Percentiles rank a stretch among this genome's conserved stretches.
phyloP scores from a whole-genome alignment of 2,113 vertebrate genomes.

The Phyllopteryx taeniolatus region DNA sequence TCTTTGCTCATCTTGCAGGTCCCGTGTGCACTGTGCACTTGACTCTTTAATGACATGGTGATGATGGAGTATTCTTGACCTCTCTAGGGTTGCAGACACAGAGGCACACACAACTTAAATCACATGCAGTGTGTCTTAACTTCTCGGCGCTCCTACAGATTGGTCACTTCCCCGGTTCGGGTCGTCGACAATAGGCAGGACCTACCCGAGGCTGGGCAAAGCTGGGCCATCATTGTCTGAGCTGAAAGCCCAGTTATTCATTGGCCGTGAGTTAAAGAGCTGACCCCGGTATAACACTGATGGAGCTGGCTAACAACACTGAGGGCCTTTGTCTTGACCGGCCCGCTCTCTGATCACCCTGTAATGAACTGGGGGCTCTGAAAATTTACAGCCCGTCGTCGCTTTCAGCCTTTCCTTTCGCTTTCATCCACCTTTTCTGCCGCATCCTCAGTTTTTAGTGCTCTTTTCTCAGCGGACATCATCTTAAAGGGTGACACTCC shows the following conservation, averaged over 20 bases:
- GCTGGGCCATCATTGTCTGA: slow-evolving; percentile 61
- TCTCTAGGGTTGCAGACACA: slow-evolving; percentile 23
- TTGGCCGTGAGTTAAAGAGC: slow-evolving; percentile 64
- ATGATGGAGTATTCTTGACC: slow-evolving; percentile 67
- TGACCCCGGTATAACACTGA: slow-evolving; percentile 81
- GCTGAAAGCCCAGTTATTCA: slow-evolving; percentile 70
- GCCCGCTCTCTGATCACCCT: slow-evolving; percentile 82
- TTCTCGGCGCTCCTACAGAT: slow-evolving; percentile 68
- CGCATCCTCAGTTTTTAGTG: slow-evolving; percentile 62
- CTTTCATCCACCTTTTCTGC: slow-evolving; percentile 63
- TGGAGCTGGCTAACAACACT: slow-evolving; percentile 75
- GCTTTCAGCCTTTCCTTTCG: slow-evolving; percentile 37
- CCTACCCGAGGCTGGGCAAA: slow-evolving; percentile 50
- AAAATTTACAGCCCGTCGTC: slow-evolving; percentile 79
- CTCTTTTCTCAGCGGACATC: slow-evolving; percentile 67
- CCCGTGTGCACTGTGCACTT: slow-evolving; percentile 26
- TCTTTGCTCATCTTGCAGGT: slow-evolving; percentile 23
- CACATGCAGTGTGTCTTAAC: slow-evolving; percentile 50
- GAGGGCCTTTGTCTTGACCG: slow-evolving; percentile 77
- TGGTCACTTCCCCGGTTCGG: slow-evolving; percentile 71
- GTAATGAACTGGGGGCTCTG: slow-evolving; percentile 91
- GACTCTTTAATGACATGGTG: slow-evolving; percentile 66
- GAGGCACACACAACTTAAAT: slow-evolving; percentile 28
- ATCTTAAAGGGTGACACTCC: slow-evolving; percentile 62
- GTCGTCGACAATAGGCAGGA: slow-evolving; percentile 60